phyloP scores from a whole-genome alignment of 1,140 invertebrate species.

The Sipha flava region DNA sequence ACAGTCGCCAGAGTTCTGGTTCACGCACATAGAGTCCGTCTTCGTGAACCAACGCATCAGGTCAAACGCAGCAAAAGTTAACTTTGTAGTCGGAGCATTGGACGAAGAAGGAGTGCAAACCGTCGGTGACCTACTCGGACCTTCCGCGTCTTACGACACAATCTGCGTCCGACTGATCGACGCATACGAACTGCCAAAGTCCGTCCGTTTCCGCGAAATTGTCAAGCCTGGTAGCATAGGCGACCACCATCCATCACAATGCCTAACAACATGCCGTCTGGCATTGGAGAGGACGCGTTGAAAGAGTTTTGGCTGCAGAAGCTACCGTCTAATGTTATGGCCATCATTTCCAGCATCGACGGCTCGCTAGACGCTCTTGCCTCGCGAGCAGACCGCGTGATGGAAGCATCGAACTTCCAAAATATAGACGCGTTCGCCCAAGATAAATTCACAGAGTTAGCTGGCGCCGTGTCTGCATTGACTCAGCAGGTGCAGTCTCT shows the following conservation, averaged over 20 bases:
- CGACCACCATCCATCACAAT: background rate
- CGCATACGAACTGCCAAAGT: background rate
- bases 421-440: background rate
- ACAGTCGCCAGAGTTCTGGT: background rate
- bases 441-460: background rate
- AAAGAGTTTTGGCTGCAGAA: background rate
- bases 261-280: background rate
- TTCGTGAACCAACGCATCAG: background rate
- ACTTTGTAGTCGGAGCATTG: background rate
- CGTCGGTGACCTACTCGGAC: background rate
- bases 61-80: background rate
- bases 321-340: background rate
- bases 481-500: too few species aligned
- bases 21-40: background rate
- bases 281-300: background rate
- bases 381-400: too few species aligned
- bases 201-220: background rate
- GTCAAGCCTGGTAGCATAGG: background rate
- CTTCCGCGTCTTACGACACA: background rate
- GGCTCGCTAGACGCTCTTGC: background rate
- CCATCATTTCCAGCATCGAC: background rate
- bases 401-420: background rate
- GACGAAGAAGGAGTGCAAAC: background rate
- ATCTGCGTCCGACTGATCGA: background rate
- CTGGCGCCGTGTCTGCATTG: background rate